A percentile compares a stretch with the other conserved stretches of the same genome.
Evolutionary conservation across 2,113 vertebrate species (phyloP).

Genomic region (Festucalex cinctus): DNA sequence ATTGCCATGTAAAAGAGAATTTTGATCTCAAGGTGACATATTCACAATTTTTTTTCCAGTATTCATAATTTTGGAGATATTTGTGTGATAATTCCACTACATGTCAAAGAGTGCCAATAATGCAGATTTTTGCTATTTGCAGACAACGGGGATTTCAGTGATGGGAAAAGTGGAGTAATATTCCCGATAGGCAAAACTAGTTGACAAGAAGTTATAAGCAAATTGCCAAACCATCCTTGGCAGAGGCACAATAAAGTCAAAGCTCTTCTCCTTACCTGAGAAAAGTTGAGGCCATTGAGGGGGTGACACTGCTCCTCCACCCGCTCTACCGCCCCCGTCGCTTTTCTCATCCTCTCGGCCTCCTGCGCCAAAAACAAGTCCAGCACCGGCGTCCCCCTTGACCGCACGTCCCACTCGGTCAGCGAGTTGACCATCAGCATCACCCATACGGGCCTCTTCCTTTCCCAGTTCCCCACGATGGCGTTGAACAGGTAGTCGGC

Average conservation of each 20-base stretch:
- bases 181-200: no score
- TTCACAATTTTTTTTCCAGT: no score
- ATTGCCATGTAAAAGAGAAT: no score
- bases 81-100: no score
- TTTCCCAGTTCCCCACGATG: slow-evolving; percentile 96
- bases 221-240: background rate
- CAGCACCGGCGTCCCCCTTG: slow-evolving; percentile 88
- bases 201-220: background rate
- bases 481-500: slow-evolving; percentile 97
- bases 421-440: slow-evolving; percentile 99
- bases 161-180: no score
- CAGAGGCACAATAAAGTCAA: background rate
- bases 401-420: slow-evolving; percentile 92
- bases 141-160: no score
- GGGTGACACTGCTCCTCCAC: slow-evolving; percentile 98
- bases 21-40: no score
- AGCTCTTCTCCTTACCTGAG: slow-evolving; percentile 78
- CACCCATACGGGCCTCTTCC: slow-evolving; percentile 97
- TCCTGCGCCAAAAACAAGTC: slow-evolving; percentile 95
- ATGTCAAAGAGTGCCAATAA: no score
- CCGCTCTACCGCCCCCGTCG: slow-evolving; percentile 87
- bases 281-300: slow-evolving; percentile 94
- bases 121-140: no score
- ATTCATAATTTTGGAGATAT: no score
- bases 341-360: slow-evolving; percentile 88